Percentiles rank a stretch among this genome's conserved stretches.
These are phyloP conservation scores for Casuarius casuarius DNA, from an alignment of 2,113 vertebrate species.

Conservation along the genomic window DNA sequence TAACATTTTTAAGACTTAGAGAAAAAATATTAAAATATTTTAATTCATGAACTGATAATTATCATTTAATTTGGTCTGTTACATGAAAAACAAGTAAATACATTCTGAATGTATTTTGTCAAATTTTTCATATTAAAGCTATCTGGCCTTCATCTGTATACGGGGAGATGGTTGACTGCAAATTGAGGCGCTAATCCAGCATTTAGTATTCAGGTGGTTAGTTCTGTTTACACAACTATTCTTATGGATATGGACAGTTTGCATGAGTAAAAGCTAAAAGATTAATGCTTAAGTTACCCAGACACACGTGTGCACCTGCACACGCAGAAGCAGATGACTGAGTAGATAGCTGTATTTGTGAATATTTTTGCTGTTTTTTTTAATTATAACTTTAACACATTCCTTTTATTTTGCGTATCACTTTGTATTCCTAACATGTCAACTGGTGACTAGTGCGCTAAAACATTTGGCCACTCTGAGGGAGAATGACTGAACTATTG, in stretches of 20 bases:
- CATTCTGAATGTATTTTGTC: not conserved
- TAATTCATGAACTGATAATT: not conserved
- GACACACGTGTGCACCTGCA: no score
- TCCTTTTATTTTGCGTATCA: not conserved
- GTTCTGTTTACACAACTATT: not conserved
- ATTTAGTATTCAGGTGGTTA: not conserved
- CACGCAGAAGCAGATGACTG: accelerated
- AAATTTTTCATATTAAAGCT: not conserved
- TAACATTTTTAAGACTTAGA: accelerated
- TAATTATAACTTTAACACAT: not conserved
- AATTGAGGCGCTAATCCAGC: not conserved
- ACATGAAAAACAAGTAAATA: not conserved
- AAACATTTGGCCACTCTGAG: slow-evolving; percentile 25
- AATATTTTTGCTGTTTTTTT: not conserved
- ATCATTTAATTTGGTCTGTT: not conserved
- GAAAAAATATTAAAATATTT: not conserved
- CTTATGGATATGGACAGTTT: not conserved
- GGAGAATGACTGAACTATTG: not conserved
- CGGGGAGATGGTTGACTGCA: not conserved
- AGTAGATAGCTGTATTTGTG: not conserved
- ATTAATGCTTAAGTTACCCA: not conserved
- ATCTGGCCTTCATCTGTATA: not conserved
- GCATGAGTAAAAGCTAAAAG: not conserved
- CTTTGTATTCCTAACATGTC: not conserved
- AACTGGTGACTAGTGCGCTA: not conserved